A percentile compares a stretch with the other conserved stretches of the same genome.
These are phyloP conservation scores for Tiliqua scincoides DNA, from an alignment of 2,113 vertebrate species.

Conservation along the genomic window DNA sequence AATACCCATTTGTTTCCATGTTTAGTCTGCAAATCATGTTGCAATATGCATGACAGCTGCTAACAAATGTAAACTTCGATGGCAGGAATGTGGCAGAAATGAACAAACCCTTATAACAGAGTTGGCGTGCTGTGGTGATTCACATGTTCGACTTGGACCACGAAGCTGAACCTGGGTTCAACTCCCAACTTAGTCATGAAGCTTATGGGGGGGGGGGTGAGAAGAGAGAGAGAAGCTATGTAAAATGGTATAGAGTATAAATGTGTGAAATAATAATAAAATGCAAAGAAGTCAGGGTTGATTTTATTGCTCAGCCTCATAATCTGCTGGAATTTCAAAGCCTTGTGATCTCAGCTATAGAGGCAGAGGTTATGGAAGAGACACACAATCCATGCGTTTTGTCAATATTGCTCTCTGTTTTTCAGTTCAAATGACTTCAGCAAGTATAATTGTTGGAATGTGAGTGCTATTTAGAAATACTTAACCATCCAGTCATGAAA, in stretches of 20 bases:
- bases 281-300: too few species aligned
- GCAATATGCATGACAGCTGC: slow-evolving; percentile 58
- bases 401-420: slow-evolving; percentile 41
- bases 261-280: too few species aligned
- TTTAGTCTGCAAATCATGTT: slow-evolving; percentile 55
- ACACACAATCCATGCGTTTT: slow-evolving; percentile 61
- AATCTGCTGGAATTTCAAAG: slow-evolving; percentile 54
- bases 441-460: slow-evolving; percentile 51
- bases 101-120: slow-evolving; percentile 60
- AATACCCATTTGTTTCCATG: slow-evolving; percentile 69
- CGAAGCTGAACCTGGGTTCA: too few species aligned
- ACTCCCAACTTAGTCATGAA: too few species aligned
- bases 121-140: too few species aligned
- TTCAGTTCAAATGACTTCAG: slow-evolving; percentile 48
- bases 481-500: slow-evolving; percentile 19
- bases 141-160: too few species aligned
- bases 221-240: too few species aligned
- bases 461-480: neutral
- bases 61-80: slow-evolving; percentile 73
- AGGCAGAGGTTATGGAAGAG: slow-evolving; percentile 69
- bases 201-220: too few species aligned
- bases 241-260: neutral
- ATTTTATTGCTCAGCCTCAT: slow-evolving; percentile 53
- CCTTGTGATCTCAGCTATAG: slow-evolving; percentile 54
- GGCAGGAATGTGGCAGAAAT: slow-evolving; percentile 73